Evolutionary conservation across 2,888 invertebrate species (phyloP), one percentile per base, ranked within the genome.

Genomic region (Ennomos erosarius): DNA sequence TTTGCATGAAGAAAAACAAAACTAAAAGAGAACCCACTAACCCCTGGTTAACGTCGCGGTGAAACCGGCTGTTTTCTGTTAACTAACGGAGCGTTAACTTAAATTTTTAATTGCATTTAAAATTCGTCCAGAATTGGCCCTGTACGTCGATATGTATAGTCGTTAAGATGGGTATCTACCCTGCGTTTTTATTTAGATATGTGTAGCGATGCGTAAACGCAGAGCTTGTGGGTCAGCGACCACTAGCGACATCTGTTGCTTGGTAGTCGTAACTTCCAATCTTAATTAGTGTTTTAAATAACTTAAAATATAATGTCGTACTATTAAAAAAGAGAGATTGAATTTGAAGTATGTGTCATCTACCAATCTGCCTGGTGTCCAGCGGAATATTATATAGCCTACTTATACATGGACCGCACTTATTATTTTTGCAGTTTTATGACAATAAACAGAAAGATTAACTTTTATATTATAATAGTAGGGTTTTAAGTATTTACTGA

Each of bases 161-260:
- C 65, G 64, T 83, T 84, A 67, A 88, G 88, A 88, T 88, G 59
- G 55, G 48, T 81, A 87, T 88, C 88, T 87, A 85, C 87, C 87
- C 88, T 72, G 74, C 64, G 70, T 59, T 76, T 75, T 78, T 79
- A 81, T 81, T 78, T 79, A 76, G 78, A 71, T 64, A 67, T 70
- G 64, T 64, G 64, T 57, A 75, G 68, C 84, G 75, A 76, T 85
- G 87, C 87, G 87, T 85, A 76, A 78, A 82, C 81, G 74, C 73
- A 71, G 59, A 62, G 58, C 66, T 62, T 44, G 64, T 64, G 53
- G 56, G 54, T 13, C n/a, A 66, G 62, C 26, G 42, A 46, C 46
- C 26, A 10, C 44, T 68, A 59, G 68, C 74, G 80, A 69, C 81
- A 80, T 79, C 80, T 76, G 52, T 73, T 70, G 70, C 64, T 39